Evolutionary conservation across 2,888 invertebrate species (phyloP).

Genomic region (Galeruca laticollis): DNA sequence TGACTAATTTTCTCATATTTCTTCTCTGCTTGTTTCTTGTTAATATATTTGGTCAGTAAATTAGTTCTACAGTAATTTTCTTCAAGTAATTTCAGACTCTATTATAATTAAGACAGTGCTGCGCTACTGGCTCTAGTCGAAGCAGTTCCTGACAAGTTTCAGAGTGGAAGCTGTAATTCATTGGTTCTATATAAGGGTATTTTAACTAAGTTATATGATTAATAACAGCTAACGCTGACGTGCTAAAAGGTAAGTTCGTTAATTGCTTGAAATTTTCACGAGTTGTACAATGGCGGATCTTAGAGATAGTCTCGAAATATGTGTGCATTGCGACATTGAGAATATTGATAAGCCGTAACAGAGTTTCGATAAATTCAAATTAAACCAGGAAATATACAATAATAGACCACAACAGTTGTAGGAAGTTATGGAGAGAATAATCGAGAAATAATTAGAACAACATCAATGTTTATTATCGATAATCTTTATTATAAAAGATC

Average conservation of each 20-base stretch:
- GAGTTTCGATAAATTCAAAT: background rate
- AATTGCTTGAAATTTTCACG: slow-evolving; percentile 44
- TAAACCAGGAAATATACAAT: background rate
- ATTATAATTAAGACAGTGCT: background rate
- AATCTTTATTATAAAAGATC: no score
- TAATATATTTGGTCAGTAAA: no score
- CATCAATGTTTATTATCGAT: no score
- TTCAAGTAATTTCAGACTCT: no score
- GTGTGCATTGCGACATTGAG: background rate
- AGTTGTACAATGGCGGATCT: slow-evolving; percentile 39
- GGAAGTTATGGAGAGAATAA: no score
- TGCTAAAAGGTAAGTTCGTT: slow-evolving; percentile 47
- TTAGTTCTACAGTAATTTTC: no score
- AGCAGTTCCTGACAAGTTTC: background rate
- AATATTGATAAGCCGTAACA: background rate
- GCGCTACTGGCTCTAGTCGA: slow-evolving; percentile 1
- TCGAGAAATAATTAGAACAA: no score
- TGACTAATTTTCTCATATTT: no score
- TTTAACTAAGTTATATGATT: slow-evolving; percentile 47
- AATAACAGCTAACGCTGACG: slow-evolving; percentile 43
- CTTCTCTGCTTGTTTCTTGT: no score
- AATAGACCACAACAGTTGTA: background rate
- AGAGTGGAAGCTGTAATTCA: slow-evolving; percentile 34
- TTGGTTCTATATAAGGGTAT: slow-evolving; percentile 37
- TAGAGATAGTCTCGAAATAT: slow-evolving; percentile 1